phyloP scores from a whole-genome alignment of 2,797 vertebrate genomes.

The Tenualosa ilisha region DNA sequence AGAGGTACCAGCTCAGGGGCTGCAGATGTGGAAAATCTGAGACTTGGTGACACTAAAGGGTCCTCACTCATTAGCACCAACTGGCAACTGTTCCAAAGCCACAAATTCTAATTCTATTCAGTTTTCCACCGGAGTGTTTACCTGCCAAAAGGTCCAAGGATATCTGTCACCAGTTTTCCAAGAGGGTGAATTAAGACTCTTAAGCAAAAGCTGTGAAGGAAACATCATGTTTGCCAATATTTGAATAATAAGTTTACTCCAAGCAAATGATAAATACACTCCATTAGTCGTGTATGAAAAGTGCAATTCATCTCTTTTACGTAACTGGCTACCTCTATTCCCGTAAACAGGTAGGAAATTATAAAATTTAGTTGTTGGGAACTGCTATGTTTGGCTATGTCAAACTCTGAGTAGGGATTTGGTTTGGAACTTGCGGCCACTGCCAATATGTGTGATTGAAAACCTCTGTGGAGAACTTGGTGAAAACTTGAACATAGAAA shows the following conservation, averaged over 20 bases:
- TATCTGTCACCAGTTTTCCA: constrained; percentile 14
- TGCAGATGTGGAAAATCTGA: neutral
- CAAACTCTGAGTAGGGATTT: neutral
- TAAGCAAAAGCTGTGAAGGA: neutral
- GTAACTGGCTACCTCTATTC: neutral
- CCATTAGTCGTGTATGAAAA: neutral
- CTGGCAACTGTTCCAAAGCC: neutral
- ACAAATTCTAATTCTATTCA: constrained; percentile 21
- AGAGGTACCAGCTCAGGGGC: neutral
- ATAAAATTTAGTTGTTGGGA: neutral
- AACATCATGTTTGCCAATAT: neutral
- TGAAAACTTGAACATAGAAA: neutral
- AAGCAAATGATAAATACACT: constrained; percentile 3
- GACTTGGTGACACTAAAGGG: constrained; percentile 31
- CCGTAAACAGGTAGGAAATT: neutral
- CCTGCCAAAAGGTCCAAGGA: constrained; percentile 30
- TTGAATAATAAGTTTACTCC: neutral
- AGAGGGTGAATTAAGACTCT: constrained; percentile 28
- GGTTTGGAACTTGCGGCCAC: neutral
- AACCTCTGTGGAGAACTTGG: neutral
- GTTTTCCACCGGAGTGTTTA: constrained; percentile 27
- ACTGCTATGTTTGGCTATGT: constrained; percentile 8
- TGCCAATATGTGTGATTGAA: neutral
- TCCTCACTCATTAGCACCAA: constrained; percentile 12
- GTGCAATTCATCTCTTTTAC: constrained; percentile 12